Evolutionary conservation across 2,888 invertebrate genomes (phyloP), one percentile per base, ranked within the genome.

Genomic region (Polyploca ridens): DNA sequence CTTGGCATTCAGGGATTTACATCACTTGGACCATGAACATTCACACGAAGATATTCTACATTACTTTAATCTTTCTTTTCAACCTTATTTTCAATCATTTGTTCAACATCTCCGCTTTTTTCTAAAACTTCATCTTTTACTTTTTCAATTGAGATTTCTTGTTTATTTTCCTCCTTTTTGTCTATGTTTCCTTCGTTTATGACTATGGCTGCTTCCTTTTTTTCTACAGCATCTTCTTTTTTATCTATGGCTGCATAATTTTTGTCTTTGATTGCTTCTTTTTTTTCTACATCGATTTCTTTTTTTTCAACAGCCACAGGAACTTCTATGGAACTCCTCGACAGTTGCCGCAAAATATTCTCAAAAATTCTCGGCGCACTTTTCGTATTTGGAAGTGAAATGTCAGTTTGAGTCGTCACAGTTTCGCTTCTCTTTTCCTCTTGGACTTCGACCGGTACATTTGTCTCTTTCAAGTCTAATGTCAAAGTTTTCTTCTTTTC

Each of bases 361-460:
- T 94, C 94, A 69, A 94, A 94, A 0, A 94, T 94, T 70, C 79
- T 87, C n/a, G 94, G 94, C 75, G 94, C 94, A 70, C 91, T 93
- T 75, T 88, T 90, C 0, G 94, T 94, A 64, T 94, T 94, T 0
- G 94, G 94, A 46, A 93, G 68, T 4, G 94, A 94, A 61, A 94
- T 94, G 69, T 94, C 94, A 1, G 94, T 94, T 69, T 94, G 94
- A 0, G 93, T 93, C 0, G 88, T 90, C 0, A 85, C 90, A 0
- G 87, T 88, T 68, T 91, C 91, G 67, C 84, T 75, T 82, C 67
- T 87, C 80, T 84, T 90, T 74, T 86, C 87, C 57, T 84, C 84
- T 62, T 81, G 75, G 0, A 82, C 84, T 19, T 84, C 81, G 1
- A 82, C 67, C 0, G 93, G 91, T 75, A 85, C 64, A 11, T 72